Base-by-base conservation (phyloP, 2,797 vertebrate genomes). In the Psittacula echo region DNA sequence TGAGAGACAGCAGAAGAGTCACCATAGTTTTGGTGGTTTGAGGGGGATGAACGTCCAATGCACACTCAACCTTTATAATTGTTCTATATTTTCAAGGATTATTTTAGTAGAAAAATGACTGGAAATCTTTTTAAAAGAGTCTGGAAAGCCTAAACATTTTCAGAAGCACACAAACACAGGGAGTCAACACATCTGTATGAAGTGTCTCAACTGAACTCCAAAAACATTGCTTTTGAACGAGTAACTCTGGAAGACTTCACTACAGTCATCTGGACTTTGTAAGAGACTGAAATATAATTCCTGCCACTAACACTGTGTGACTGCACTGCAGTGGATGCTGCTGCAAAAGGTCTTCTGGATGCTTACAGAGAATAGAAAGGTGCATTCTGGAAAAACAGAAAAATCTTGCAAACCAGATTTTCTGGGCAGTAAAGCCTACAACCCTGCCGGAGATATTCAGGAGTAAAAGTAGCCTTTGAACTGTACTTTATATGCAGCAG, bases 381-480 rank as follows among this genome's bases (percentile, higher is more conserved):
- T 34, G 34, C 22, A 42, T 56, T 90, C 27, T 74, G 41, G 23
- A 88, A 95, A 88, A 87, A 23, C 53, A 77, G 81, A 85, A 45
- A 89, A 71, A 94, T 84, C 27, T 14, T 67, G 47, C 60, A 85
- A 94, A 39, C 24, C 37, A 71, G 34, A 82, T 70, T 48, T 77
- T 14, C 75, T 61, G 44, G 21, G 42, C 53, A 58, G 21, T 53
- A 79, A 87, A 89, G 76, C 23, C 37, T 45, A 53, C 26, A 77
- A 13, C 29, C 27, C 23, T 53, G 23, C 18, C 47, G 61, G 47
- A 87, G 58, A 77, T 39, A 71, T 2, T 47, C 65, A 58, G 32
- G 85, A 67, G 67, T 34, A 65, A 89, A 86, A 39, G 61, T 76
- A 94, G 61, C 45, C 72, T 87, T 92, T 74, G 61, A 91, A 87